Evolutionary conservation across 2,113 vertebrate species (phyloP).

Genomic region (Henicopernis longicauda): DNA sequence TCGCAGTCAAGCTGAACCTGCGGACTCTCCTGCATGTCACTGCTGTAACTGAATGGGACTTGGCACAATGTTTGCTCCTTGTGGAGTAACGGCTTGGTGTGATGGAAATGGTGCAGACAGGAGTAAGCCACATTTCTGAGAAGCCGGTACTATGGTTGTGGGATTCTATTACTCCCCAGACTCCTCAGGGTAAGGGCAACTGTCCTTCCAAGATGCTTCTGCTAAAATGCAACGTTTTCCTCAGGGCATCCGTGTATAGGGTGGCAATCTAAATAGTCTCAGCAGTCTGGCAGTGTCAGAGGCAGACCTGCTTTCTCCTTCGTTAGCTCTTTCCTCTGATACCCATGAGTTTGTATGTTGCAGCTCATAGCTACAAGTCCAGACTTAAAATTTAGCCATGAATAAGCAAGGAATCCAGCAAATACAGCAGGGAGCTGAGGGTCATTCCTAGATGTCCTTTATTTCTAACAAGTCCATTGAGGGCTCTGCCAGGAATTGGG

Average conservation of each 20-base stretch:
- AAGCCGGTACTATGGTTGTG: neutral
- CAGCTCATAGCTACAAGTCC: neutral
- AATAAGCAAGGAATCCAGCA: neutral
- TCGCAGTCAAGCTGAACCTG: neutral
- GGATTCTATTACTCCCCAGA: neutral
- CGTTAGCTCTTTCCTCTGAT: neutral
- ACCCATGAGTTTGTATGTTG: neutral
- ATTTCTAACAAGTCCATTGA: neutral
- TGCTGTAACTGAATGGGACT: neutral
- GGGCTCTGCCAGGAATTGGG: neutral
- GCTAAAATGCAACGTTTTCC: neutral
- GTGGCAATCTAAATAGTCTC: neutral
- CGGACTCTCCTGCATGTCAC: neutral
- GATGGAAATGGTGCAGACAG: neutral
- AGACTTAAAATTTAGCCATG: neutral
- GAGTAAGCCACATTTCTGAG: neutral
- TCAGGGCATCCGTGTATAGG: rapidly evolving
- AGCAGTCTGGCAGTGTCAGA: neutral
- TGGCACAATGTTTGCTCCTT: neutral
- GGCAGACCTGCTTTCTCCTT: neutral
- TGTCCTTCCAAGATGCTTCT: neutral
- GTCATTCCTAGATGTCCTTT: neutral
- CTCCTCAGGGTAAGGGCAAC: neutral
- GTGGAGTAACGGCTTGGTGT: neutral
- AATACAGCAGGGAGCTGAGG: neutral